Base-by-base conservation (phyloP, 2,113 vertebrate species). In the Percopsis transmontana region DNA sequence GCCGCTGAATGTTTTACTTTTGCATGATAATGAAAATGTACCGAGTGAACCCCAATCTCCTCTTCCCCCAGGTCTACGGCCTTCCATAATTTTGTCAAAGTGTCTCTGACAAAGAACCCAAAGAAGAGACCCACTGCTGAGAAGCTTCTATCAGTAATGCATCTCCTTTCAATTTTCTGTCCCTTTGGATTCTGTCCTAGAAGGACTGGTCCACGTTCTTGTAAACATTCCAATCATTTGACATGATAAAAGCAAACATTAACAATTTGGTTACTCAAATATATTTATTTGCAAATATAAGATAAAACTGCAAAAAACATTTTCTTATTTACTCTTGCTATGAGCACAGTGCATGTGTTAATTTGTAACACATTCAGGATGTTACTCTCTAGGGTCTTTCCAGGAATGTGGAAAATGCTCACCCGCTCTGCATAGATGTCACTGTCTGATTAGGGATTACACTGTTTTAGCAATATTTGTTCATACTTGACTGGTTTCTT, bases 111-210 rank as follows among this genome's bases (percentile, higher is more conserved):
- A 19, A 99, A 98, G 91, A 99, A 96, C 56, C 97, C 97, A 15
- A 99, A 96, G 93, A 99, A 95, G 91, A 96, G 97, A n/a, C 97
- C 97, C 1, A 97, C 96, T 5, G 97, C 97, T 44, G 97, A 98
- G 72, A 96, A 96, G 78, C 92, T 99, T 45, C 92, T 99, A 45
- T 90, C 91, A 77, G 97, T 99, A 95, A 95, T 88, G 82, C 66
- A 52, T 68, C 33, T 27, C 15, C 2, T 15, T 62, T 39, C 55
- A 2, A 16, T 12, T 14, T 16, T 23, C 23, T 38, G 8, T 54
- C 5, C 11, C 19, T 9, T 60, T 60, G 42, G 20, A 14, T 45
- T 47, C n/a, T 62, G 40, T 23, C 18, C 2, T 41, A 9, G 10
- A 40, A 15, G 2, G 11, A 47, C 19, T 1, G 41, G 16, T n/a